Percentiles rank a stretch among this genome's conserved stretches.
phyloP scores from a whole-genome alignment of 2,888 invertebrate genomes.

The Dicycla oo region DNA sequence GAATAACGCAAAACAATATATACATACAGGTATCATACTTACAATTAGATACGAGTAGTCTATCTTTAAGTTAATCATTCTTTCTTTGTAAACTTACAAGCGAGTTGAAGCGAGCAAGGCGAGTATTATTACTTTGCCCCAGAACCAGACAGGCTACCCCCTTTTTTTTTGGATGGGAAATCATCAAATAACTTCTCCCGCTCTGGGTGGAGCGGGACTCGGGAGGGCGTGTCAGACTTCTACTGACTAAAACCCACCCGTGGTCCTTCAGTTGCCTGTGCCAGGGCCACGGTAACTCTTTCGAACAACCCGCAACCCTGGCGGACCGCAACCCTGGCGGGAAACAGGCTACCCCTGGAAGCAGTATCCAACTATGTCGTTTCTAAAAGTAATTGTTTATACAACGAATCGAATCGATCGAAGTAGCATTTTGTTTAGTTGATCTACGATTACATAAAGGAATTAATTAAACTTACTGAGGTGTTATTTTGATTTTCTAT shows the following conservation, averaged over 20 bases:
- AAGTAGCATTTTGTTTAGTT: neutral
- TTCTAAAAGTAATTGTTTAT: constrained; percentile 13
- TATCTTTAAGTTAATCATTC: constrained; percentile 15
- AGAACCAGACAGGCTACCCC: constrained; percentile 16
- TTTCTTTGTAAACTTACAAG: constrained; percentile 16
- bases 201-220: too few relatives aligned
- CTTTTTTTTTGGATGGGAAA: too few relatives aligned
- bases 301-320: too few relatives aligned
- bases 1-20: constrained; percentile 8
- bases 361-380: neutral
- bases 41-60: too few relatives aligned
- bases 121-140: constrained; percentile 2
- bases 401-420: too few relatives aligned
- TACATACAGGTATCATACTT: neutral
- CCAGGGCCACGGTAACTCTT: too few relatives aligned
- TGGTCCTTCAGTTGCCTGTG: too few relatives aligned
- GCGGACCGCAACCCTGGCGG: too few relatives aligned
- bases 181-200: too few relatives aligned
- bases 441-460: neutral
- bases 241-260: too few relatives aligned
- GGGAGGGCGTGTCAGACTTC: too few relatives aligned
- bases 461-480: constrained; percentile 77
- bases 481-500: constrained; percentile 91
- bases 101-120: constrained; percentile 13
- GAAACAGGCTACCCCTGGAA: neutral